Evolutionary conservation across 2,113 vertebrate genomes (phyloP).

Genomic region (Calonectris borealis): DNA sequence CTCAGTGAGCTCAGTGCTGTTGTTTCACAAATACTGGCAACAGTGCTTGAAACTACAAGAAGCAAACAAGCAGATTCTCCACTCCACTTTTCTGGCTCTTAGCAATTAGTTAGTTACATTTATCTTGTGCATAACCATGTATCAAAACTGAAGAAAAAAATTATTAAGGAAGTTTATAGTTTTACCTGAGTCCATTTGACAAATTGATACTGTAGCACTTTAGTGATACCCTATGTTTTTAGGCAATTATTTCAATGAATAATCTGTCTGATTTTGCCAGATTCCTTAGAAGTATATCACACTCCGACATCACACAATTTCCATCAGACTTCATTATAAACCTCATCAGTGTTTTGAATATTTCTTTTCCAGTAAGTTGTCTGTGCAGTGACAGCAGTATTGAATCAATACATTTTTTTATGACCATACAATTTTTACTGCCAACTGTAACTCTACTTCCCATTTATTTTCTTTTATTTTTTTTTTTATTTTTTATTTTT

Average conservation of each 20-base stretch:
- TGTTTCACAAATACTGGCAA: background rate
- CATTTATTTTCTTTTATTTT: background rate
- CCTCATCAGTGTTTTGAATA: background rate
- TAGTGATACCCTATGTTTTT: background rate
- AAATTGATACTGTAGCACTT: background rate
- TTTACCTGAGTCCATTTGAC: background rate
- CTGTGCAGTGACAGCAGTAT: background rate
- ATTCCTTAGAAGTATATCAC: background rate
- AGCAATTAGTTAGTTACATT: background rate
- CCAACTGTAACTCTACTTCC: background rate
- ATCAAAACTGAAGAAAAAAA: background rate
- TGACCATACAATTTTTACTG: background rate
- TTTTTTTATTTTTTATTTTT: background rate
- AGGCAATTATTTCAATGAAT: background rate
- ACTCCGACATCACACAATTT: background rate
- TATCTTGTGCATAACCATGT: background rate
- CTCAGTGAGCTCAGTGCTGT: background rate
- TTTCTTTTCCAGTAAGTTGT: background rate
- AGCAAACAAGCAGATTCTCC: background rate
- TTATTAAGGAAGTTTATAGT: background rate
- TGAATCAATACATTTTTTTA: background rate
- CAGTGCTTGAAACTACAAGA: background rate
- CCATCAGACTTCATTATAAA: background rate
- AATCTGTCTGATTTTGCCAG: background rate
- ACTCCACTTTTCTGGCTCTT: background rate